phyloP scores from a whole-genome alignment of 2,888 invertebrate species.

The Sarcophaga carnaria region DNA sequence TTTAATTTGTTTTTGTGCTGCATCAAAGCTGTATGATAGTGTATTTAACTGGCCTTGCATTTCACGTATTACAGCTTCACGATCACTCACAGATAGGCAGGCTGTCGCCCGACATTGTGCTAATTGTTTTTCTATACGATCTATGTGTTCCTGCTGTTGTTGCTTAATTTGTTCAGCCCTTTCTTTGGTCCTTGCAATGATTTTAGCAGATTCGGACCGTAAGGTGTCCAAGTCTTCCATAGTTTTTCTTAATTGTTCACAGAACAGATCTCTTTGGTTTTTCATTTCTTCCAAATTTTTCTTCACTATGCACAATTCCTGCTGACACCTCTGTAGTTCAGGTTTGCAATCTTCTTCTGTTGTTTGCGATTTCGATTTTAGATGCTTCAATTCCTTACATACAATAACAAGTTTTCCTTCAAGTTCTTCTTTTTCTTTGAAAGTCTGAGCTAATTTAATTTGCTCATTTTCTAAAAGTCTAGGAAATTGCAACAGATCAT shows the following conservation, averaged over 20 bases:
- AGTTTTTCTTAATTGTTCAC: conserved; percentile 77
- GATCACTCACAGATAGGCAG: conserved; percentile 78
- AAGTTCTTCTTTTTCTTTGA: conserved; percentile 78
- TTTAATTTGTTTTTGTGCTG: conserved; percentile 81
- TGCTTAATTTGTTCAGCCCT: conserved; percentile 76
- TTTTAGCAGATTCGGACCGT: conserved; percentile 80
- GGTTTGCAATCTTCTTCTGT: conserved; percentile 74
- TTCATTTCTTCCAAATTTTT: conserved; percentile 75
- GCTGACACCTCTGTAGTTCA: conserved; percentile 75
- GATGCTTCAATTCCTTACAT: conserved; percentile 78
- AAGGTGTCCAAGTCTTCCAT: conserved; percentile 79
- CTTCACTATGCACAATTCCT: conserved; percentile 74
- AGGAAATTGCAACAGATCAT: conserved; percentile 79
- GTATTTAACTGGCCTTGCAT: conserved; percentile 80
- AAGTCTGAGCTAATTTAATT: conserved; percentile 76
- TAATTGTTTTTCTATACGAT: conserved; percentile 79
- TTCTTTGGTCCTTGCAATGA: conserved; percentile 80
- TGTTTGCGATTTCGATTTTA: conserved; percentile 73
- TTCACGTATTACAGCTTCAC: conserved; percentile 79
- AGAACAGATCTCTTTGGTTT: conserved; percentile 77
- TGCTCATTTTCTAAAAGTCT: conserved; percentile 80
- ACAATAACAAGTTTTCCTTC: conserved; percentile 78
- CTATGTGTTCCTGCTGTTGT: conserved; percentile 77
- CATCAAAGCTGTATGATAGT: conserved; percentile 80
- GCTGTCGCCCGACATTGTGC: conserved; percentile 81